Percentiles rank a stretch among this genome's conserved stretches.
Evolutionary conservation across 2,888 invertebrate species (phyloP).

Genomic region (Gymnoscelis rufifasciata): DNA sequence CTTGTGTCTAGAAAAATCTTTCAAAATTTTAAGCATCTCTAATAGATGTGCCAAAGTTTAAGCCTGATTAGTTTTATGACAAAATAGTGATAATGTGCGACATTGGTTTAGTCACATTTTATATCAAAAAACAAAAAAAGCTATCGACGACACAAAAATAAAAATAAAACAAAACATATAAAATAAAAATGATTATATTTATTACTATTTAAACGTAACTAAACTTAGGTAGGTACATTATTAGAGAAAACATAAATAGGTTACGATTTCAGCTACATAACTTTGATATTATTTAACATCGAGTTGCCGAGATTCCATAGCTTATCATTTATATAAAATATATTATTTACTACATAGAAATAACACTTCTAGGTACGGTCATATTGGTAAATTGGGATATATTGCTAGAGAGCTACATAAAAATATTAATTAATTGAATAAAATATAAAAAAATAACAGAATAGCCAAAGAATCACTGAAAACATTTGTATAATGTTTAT

Average conservation of each 20-base stretch:
- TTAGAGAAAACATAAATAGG: constrained; percentile 38
- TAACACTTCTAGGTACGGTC: constrained; percentile 54
- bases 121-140: constrained; percentile 7
- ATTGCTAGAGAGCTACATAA: constrained; percentile 49
- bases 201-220: constrained; percentile 69
- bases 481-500: constrained; percentile 5
- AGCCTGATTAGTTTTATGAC: not conserved
- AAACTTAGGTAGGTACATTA: constrained; percentile 55
- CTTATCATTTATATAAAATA: constrained; percentile 37
- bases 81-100: not conserved
- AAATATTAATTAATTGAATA: constrained; percentile 20
- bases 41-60: not conserved
- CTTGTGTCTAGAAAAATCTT: too few species aligned
- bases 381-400: constrained; percentile 39
- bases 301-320: constrained; percentile 72
- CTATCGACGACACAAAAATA: constrained; percentile 46
- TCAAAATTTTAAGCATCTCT: not conserved
- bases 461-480: constrained; percentile 19
- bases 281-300: constrained; percentile 39
- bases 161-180: constrained; percentile 73
- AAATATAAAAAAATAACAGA: constrained; percentile 23
- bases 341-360: constrained; percentile 40
- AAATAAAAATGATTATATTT: constrained; percentile 79
- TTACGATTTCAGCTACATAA: constrained; percentile 27
- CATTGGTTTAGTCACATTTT: not conserved